phyloP scores from a whole-genome alignment of 2,113 vertebrate species.

The Heloderma charlesbogerti region DNA sequence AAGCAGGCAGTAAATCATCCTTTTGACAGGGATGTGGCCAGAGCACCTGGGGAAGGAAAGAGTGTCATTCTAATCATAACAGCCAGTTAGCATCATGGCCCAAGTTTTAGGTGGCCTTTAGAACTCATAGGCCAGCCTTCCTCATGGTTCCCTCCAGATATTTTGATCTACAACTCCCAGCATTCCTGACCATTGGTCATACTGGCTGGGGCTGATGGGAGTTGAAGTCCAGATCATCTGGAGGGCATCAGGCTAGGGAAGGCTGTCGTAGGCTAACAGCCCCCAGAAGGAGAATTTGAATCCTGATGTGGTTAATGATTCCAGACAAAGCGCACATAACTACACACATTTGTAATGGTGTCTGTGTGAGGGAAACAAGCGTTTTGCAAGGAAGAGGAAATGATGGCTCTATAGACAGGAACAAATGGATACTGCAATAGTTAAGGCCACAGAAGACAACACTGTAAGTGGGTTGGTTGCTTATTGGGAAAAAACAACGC shows the following conservation, averaged over 20 bases:
- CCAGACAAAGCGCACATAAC: background rate
- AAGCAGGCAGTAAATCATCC: background rate
- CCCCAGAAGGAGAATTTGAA: background rate
- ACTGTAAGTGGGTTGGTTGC: background rate
- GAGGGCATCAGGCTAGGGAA: no score
- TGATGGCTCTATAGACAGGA: background rate
- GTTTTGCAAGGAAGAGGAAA: background rate
- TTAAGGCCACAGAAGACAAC: background rate
- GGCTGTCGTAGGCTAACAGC: no score
- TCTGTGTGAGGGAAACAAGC: no score
- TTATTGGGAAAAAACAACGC: background rate
- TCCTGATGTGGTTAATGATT: background rate
- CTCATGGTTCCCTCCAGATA: no score
- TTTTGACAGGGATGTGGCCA: constrained; percentile 5
- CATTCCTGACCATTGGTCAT: no score
- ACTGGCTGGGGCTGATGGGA: no score
- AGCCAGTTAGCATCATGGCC: background rate
- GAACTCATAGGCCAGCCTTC: background rate
- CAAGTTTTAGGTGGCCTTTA: background rate
- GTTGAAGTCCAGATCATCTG: no score
- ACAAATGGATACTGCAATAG: background rate
- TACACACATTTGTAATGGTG: background rate
- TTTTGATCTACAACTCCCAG: no score
- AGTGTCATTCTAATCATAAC: background rate
- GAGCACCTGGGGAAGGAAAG: background rate